phyloP scores from a whole-genome alignment of 2,113 vertebrate genomes.

The Baryphthengus martii region DNA sequence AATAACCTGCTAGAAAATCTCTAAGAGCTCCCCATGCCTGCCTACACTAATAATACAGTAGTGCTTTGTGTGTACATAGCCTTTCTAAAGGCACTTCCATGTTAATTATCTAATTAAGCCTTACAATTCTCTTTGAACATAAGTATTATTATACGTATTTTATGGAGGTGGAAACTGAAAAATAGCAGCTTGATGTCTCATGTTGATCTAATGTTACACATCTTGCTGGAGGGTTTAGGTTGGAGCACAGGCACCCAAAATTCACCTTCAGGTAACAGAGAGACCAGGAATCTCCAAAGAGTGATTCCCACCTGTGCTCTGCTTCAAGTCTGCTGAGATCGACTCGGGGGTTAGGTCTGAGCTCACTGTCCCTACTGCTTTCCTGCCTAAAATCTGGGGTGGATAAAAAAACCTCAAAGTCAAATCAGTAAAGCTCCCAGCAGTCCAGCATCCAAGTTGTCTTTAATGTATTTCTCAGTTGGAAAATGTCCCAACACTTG shows the following conservation, averaged over 20 bases:
- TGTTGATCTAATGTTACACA: background rate
- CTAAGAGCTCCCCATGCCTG: conserved; percentile 50
- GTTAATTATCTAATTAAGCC: conserved; percentile 67
- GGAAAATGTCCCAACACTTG: background rate
- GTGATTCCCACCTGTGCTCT: background rate
- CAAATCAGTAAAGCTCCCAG: background rate
- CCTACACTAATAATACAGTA: conserved; percentile 65
- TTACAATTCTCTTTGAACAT: conserved; percentile 42
- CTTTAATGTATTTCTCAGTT: background rate
- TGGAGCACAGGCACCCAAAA: background rate
- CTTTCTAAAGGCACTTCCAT: conserved; percentile 50
- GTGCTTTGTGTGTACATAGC: conserved; percentile 38
- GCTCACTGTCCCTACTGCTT: background rate
- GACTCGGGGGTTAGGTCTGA: background rate
- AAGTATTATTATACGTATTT: conserved; percentile 37
- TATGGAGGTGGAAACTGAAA: conserved; percentile 29
- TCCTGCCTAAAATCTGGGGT: background rate
- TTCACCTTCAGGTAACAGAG: background rate
- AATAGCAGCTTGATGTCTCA: conserved; percentile 18
- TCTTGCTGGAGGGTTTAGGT: background rate
- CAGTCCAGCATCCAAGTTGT: rapidly evolving
- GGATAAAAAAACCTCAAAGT: rapidly evolving
- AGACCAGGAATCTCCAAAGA: background rate
- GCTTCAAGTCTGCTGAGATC: background rate
- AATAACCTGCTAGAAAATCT: conserved; percentile 54